A percentile compares a stretch with the other conserved stretches of the same genome.
phyloP scores from a whole-genome alignment of 92 coral and sea anemone species.

The Umimayanthus chanpuru region DNA sequence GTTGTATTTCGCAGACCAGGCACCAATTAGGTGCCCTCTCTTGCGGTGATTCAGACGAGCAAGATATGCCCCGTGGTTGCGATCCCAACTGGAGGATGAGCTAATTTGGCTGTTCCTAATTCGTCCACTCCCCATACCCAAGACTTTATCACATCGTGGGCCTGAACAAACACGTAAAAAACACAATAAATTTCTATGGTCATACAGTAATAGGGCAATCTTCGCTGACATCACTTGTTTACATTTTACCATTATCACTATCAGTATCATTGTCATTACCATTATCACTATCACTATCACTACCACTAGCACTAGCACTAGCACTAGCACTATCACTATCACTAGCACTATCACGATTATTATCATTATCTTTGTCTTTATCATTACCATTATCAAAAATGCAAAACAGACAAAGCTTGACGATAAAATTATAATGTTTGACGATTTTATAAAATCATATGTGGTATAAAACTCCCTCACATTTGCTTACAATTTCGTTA shows the following conservation, averaged over 20 bases:
- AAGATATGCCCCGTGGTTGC: constrained; percentile 13
- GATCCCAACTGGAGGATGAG: constrained; percentile 30
- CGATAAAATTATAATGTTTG: too few relatives aligned
- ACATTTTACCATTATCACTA: neutral
- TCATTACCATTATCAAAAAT: too few relatives aligned
- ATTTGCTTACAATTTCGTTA: too few relatives aligned
- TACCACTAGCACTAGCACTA: too few relatives aligned
- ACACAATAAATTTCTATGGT: neutral
- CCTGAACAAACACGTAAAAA: neutral
- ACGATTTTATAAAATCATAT: too few relatives aligned
- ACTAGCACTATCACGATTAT: too few relatives aligned
- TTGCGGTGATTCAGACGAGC: constrained; percentile 42
- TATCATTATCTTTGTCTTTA: too few relatives aligned
- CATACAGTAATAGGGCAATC: neutral
- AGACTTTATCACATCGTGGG: constrained; percentile 33
- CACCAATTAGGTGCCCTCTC: constrained; percentile 18
- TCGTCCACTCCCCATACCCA: constrained; percentile 38
- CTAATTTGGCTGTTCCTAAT: constrained; percentile 27
- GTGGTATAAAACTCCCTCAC: too few relatives aligned
- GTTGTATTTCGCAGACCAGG: constrained; percentile 38
- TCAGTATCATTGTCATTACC: too few relatives aligned
- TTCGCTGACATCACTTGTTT: neutral
- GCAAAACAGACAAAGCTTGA: neutral
- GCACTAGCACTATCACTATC: too few relatives aligned
- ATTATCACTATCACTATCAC: too few relatives aligned